These are phyloP conservation scores for Chrysaora quinquecirrha DNA, from an alignment of 30 jellyfish, hydroid and myxozoan genomes.

Conservation along the genomic window DNA sequence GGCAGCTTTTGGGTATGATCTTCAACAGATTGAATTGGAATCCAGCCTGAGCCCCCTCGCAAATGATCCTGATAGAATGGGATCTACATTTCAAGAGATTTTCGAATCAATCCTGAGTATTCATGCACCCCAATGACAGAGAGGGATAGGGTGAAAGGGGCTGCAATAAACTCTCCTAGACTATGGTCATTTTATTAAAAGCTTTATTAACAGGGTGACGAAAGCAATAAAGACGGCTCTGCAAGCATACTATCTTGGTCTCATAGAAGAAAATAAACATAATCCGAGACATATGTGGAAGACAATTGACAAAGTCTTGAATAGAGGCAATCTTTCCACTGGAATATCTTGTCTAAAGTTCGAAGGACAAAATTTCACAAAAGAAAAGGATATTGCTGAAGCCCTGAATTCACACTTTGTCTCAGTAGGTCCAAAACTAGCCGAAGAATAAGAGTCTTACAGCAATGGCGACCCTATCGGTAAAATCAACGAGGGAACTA, in stretches of 20 bases:
- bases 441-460: slow-evolving; percentile 13
- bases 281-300: too few relatives aligned
- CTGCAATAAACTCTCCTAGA: too few relatives aligned
- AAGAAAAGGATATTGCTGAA: slow-evolving; percentile 41
- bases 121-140: not conserved
- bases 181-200: not conserved
- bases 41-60: too few relatives aligned
- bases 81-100: not conserved
- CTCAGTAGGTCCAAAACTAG: too few relatives aligned
- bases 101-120: not conserved
- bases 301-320: too few relatives aligned
- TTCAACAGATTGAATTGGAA: not conserved
- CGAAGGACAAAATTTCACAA: slow-evolving; percentile 26
- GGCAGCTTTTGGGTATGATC: not conserved
- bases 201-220: not conserved
- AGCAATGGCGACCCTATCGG: slow-evolving; percentile 25
- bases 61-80: not conserved
- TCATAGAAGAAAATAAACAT: too few relatives aligned
- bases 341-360: too few relatives aligned
- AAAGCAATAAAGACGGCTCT: too few relatives aligned
- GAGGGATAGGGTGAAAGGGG: not conserved
- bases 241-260: too few relatives aligned
- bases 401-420: too few relatives aligned
- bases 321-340: too few relatives aligned
- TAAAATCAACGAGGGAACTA: not conserved